Conservation (phyloP, 1,140 invertebrate species). For the Arion vulgaris region DNA sequence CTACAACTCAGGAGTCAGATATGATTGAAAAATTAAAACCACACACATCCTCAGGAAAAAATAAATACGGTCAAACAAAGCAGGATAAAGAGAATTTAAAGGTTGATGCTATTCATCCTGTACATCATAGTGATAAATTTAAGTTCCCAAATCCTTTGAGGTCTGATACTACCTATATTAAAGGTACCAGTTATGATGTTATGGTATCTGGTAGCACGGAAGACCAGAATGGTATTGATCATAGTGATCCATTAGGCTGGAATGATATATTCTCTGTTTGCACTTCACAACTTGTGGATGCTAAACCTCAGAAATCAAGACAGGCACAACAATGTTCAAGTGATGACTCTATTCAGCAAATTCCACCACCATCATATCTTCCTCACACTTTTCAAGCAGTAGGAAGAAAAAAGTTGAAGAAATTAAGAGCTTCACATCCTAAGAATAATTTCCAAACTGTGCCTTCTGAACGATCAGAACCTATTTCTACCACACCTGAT, state of each 20-base stretch:
- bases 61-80: neutral
- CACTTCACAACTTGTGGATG: neutral
- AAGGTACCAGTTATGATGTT: neutral
- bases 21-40: neutral
- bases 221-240: neutral
- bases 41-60: neutral
- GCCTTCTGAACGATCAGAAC: neutral
- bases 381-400: neutral
- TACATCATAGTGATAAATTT: neutral
- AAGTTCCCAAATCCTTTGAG: neutral
- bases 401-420: neutral
- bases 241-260: slow-evolving; percentile 21
- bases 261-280: neutral
- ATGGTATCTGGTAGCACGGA: neutral
- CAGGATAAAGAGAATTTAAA: neutral
- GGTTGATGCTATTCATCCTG: neutral
- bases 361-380: neutral
- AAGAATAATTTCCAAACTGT: neutral
- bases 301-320: slow-evolving; percentile 4
- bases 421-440: too few relatives aligned
- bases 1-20: neutral
- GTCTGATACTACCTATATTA: neutral
- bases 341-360: neutral
- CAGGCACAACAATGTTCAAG: neutral
- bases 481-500: neutral